Evolutionary conservation across 1,140 invertebrate species (phyloP), one percentile per base, ranked within the genome.

Genomic region (Halesus radiatus): DNA sequence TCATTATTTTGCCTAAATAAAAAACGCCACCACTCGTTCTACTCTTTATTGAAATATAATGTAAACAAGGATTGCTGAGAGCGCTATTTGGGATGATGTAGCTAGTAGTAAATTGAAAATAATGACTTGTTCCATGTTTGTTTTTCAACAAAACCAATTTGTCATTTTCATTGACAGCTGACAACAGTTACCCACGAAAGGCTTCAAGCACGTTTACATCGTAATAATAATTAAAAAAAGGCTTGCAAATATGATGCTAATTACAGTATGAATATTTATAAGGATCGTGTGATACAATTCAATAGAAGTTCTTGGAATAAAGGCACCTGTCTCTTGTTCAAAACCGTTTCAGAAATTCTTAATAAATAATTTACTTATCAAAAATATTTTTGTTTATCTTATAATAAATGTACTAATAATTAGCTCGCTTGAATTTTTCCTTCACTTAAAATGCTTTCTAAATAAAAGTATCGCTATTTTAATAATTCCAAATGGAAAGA

Each of bases 91-190:
- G 15, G 56, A 60, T 60, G 18, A 23, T 8, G 3, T 6, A 60
- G 23, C 23, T 22, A 22, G n/a, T 10, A 23, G 18, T 22, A 20
- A 18, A 54, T 60, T 37, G 74, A 76, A 76, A 76, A 76, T 76
- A 60, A 76, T 60, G 54, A 37, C 54, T 37, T 20, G 58, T 60
- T 60, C 26, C 6, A 22, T 32, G 56, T 76, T 56, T 32, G 22
- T 45, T 60, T 26, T 76, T 18, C 58, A 76, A 76, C 56, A 60
- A 76, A 76, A 32, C 13, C 56, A 76, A 60, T 60, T 20, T 76
- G 74, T 76, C 56, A 76, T 60, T 45, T 60, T 22, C n/a, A 32
- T 58, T 76, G 54, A 60, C 74, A 76, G 56, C 56, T 76, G 18
- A 58, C 29, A 62, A 23, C 50, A 74, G 23, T 53, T 74, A 32